Base-by-base conservation (phyloP, 2,888 invertebrate genomes). In the Drosophila borealis region DNA sequence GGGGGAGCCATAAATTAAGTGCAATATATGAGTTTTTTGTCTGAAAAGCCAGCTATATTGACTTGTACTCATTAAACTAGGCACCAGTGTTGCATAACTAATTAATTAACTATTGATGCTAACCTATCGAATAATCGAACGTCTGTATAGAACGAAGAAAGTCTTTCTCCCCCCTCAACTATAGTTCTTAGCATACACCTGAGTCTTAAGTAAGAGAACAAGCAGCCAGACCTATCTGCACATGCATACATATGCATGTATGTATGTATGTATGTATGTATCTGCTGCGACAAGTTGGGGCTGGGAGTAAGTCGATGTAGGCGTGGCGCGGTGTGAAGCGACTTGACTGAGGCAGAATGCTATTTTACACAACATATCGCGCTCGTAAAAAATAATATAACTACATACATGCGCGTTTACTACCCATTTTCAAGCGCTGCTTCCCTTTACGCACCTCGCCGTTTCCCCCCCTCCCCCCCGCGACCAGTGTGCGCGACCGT, bases 361-460 rank as follows among this genome's bases (percentile, higher is more conserved):
- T 76, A 82, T 82, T 86, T 88, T 79, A 76, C 78, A 86, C 79
- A 86, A 85, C 82, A 85, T 86, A 87, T 88, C 77, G 88, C 72
- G 85, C 79, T 83, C 88, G 80, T 86, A 86, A 88, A 86, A 87
- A 88, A 83, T 88, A 85, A 88, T 81, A 83, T 83, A 88, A 86
- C 88, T 86, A 85, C 85, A 82, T 73, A 80, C 85, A 80, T 70
- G 80, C 81, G 81, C 81, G 74, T 69, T 83, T 78, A 81, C 84
- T 81, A 79, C 86, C 75, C 80, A 83, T 80, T 81, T 81, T 79
- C 70, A 78, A 64, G 73, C 60, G 59, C 67, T 70, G 63, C 66
- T 65, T 50, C 49, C 45, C 51, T 51, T 21, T 34, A 13, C 39
- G 3, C 33, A 33, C 44, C 11, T 14, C 8, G 17, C n/a, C 21